A percentile compares a stretch with the other conserved stretches of the same genome.
phyloP scores from a whole-genome alignment of 2,113 vertebrate genomes.

The Motacilla tschutschensis region DNA sequence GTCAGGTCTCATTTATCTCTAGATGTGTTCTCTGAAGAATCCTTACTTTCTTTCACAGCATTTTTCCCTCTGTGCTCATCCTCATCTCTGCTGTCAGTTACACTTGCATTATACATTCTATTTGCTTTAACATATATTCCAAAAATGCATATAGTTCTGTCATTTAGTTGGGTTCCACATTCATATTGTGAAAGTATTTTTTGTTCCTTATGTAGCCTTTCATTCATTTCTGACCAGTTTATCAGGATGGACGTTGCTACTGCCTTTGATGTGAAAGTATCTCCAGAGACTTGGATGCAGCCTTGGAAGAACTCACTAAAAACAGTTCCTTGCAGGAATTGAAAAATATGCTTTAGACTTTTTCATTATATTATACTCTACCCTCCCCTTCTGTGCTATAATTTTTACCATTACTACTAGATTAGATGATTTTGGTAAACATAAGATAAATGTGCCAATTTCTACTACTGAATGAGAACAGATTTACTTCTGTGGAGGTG shows the following conservation, averaged over 20 bases:
- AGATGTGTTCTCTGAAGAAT: neutral
- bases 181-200: neutral
- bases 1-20: neutral
- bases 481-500: neutral
- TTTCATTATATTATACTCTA: neutral
- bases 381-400: neutral
- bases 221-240: neutral
- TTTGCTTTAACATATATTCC: neutral
- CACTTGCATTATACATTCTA: neutral
- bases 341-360: neutral
- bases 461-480: neutral
- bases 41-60: neutral
- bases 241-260: neutral
- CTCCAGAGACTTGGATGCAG: neutral
- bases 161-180: neutral
- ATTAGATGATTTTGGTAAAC: neutral
- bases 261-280: neutral
- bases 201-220: neutral
- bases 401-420: neutral
- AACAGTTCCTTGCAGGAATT: neutral
- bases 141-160: neutral
- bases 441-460: neutral
- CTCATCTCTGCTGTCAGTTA: neutral
- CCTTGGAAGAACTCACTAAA: neutral
- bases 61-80: neutral